phyloP scores from a whole-genome alignment of 1,140 invertebrate species.

The Ruditapes philippinarum region DNA sequence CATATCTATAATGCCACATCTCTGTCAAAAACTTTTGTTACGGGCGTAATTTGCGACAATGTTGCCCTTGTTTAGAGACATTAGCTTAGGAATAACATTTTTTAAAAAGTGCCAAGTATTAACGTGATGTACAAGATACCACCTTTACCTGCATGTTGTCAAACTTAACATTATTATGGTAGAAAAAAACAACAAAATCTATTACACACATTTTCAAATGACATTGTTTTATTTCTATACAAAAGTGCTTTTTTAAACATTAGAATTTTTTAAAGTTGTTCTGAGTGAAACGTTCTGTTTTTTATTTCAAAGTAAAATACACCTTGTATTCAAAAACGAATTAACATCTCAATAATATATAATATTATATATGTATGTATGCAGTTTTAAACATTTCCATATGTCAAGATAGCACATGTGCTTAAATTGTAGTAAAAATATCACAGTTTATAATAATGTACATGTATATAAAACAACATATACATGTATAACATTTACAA shows the following conservation, averaged over 20 bases:
- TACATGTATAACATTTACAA: neutral
- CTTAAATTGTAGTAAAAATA: neutral
- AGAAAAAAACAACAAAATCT: too few species aligned
- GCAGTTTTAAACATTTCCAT: neutral
- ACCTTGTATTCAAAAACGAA: neutral
- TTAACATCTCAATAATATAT: neutral
- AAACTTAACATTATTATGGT: too few species aligned
- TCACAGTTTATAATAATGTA: neutral
- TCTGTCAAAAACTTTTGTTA: too few species aligned
- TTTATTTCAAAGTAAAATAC: neutral
- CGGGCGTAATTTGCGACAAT: too few species aligned
- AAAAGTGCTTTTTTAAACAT: neutral
- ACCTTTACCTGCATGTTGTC: too few species aligned
- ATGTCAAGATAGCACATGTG: neutral
- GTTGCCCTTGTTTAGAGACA: too few species aligned
- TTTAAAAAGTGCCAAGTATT: too few species aligned
- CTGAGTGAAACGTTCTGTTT: too few species aligned
- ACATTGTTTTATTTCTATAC: conserved; percentile 10
- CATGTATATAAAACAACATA: too few species aligned
- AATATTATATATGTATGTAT: neutral
- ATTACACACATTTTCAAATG: neutral
- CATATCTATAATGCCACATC: too few species aligned
- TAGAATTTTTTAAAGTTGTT: neutral
- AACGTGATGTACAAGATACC: too few species aligned
- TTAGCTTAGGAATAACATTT: too few species aligned